Percentiles rank a stretch among this genome's conserved stretches.
These are phyloP conservation scores for Catajapyx aquilonaris DNA, from an alignment of 1,140 invertebrate genomes.

Conservation along the genomic window DNA sequence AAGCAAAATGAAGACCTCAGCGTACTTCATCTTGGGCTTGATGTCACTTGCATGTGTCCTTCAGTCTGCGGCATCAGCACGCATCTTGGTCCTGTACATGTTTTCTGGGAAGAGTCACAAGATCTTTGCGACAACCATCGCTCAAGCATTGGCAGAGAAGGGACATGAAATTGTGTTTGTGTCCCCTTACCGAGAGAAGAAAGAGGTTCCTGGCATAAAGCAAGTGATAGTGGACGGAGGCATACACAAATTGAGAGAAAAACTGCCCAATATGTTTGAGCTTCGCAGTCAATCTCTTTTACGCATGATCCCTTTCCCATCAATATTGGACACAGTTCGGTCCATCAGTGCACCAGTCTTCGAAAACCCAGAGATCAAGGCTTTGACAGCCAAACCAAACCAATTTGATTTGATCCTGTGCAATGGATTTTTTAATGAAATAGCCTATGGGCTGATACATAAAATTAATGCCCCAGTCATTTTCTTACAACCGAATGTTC, in stretches of 20 bases:
- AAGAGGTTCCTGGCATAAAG: slow-evolving; percentile 6
- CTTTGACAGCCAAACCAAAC: slow-evolving; percentile 3
- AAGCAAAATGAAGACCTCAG: too few species aligned
- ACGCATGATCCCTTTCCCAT: slow-evolving; percentile 2
- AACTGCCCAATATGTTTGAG: background rate
- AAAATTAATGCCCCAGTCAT: slow-evolving; percentile 8
- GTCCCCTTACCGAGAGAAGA: slow-evolving; percentile 10
- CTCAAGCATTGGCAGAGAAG: slow-evolving; percentile 9
- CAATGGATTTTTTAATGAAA: slow-evolving; percentile 9
- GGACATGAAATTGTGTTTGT: too few species aligned
- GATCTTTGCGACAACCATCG: slow-evolving; percentile 8
- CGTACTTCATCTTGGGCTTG: too few species aligned
- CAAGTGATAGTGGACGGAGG: slow-evolving; percentile 2
- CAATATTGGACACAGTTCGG: background rate
- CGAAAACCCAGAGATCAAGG: slow-evolving; percentile 5
- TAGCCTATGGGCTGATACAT: slow-evolving; percentile 6
- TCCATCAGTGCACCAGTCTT: slow-evolving; percentile 2
- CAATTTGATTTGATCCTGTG: slow-evolving; percentile 9
- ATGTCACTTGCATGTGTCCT: too few species aligned
- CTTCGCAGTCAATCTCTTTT: background rate
- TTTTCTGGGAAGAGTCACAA: slow-evolving; percentile 9
- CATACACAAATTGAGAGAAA: background rate
- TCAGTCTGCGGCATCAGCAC: too few species aligned
- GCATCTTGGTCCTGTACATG: slow-evolving; percentile 7
- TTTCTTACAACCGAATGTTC: background rate